A percentile compares a stretch with the other conserved stretches of the same genome.
Evolutionary conservation across 2,797 vertebrate genomes (phyloP).

Genomic region (Sebastes kiyomatsui): DNA sequence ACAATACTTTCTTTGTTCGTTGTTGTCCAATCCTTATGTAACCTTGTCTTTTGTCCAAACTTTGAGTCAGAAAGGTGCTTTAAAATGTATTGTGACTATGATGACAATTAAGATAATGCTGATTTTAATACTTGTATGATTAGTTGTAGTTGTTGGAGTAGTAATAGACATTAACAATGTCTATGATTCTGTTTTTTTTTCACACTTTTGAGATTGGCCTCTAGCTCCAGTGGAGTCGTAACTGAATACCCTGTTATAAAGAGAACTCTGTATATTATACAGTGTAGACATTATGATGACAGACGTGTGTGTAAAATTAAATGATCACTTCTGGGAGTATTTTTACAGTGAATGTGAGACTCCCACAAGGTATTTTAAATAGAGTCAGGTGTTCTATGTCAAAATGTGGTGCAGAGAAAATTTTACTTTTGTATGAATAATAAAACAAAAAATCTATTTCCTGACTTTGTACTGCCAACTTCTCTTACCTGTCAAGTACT

Average conservation of each 20-base stretch:
- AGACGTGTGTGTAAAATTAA: not conserved
- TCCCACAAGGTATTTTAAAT: not conserved
- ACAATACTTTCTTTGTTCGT: not conserved
- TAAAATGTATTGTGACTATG: not conserved
- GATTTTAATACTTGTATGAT: not conserved
- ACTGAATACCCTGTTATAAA: not conserved
- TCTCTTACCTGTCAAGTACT: not conserved
- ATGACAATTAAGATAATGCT: not conserved
- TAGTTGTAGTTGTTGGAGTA: not conserved
- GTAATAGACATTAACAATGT: not conserved
- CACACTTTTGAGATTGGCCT: not conserved
- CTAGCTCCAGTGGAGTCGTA: not conserved
- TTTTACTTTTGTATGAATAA: too few species aligned
- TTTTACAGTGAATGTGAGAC: slow-evolving; percentile 3
- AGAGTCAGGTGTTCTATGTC: not conserved
- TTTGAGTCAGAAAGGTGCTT: not conserved
- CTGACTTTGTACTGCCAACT: not conserved
- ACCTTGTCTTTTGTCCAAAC: not conserved
- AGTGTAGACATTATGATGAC: not conserved
- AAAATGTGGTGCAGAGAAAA: not conserved
- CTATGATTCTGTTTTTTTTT: not conserved
- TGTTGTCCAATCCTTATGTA: not conserved
- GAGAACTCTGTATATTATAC: not conserved
- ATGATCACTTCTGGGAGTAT: not conserved
- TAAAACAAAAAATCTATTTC: not conserved